A percentile compares a stretch with the other conserved stretches of the same genome.
Conservation (phyloP, 2,888 invertebrate species). For the Serripes groenlandicus region DNA sequence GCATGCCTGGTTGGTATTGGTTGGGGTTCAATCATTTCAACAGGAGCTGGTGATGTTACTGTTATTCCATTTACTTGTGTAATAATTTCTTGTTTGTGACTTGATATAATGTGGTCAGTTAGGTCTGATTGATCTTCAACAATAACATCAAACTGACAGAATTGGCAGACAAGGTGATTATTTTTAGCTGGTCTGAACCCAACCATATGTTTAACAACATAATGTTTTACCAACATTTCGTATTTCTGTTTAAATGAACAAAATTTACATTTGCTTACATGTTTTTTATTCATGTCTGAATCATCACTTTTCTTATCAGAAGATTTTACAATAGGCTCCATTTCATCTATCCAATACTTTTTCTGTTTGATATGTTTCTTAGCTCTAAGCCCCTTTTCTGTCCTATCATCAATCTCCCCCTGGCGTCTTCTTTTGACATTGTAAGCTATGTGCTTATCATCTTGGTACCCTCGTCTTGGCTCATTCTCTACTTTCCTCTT, state of each 20-base stretch:
- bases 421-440: constrained; percentile 2
- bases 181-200: constrained; percentile 38
- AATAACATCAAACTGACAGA: constrained; percentile 37
- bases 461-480: background rate
- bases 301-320: constrained; percentile 18
- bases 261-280: constrained; percentile 30
- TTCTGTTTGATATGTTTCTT: constrained; percentile 51
- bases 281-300: background rate
- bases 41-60: background rate
- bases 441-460: background rate
- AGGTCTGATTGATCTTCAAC: constrained; percentile 25
- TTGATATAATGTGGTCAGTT: constrained; percentile 37
- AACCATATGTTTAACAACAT: constrained; percentile 50
- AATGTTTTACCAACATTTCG: constrained; percentile 30
- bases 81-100: constrained; percentile 32
- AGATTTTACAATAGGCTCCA: constrained; percentile 21
- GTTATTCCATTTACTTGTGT: constrained; percentile 19
- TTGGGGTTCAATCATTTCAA: background rate
- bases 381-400: constrained; percentile 48
- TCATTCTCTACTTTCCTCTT: background rate
- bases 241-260: constrained; percentile 7
- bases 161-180: constrained; percentile 39
- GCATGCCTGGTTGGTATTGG: too few relatives aligned
- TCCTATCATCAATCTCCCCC: constrained; percentile 10
- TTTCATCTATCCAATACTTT: constrained; percentile 53